These are phyloP conservation scores for Drosophila nigritarsus DNA, from an alignment of 2,888 invertebrate genomes.

Conservation along the genomic window DNA sequence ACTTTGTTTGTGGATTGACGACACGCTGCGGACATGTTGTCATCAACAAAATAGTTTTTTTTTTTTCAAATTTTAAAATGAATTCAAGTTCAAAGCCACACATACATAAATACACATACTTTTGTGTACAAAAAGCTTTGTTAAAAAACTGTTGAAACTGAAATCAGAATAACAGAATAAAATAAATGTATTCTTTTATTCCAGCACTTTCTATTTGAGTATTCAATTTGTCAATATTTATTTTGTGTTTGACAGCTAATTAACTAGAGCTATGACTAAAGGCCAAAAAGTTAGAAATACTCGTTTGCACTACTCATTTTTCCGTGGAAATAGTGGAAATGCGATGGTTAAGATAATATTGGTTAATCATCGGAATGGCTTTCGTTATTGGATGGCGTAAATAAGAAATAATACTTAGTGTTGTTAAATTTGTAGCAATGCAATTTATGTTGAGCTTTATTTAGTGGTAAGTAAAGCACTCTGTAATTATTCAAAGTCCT, in stretches of 20 bases:
- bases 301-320: constrained; percentile 29
- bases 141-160: not conserved
- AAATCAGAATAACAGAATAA: not conserved
- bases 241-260: not conserved
- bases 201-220: not conserved
- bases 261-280: not conserved
- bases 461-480: not conserved
- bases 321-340: not conserved
- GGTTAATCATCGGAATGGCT: constrained; percentile 3
- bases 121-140: not conserved
- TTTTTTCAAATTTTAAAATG: constrained; percentile 16
- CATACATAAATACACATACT: not conserved
- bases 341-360: constrained; percentile 7
- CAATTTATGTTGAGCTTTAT: not conserved
- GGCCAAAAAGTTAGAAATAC: not conserved
- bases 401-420: not conserved
- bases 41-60: constrained; percentile 24
- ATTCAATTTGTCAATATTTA: not conserved
- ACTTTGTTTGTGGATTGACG: constrained; percentile 16
- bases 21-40: constrained; percentile 38
- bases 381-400: not conserved
- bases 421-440: not conserved
- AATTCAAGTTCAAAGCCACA: constrained; percentile 49
- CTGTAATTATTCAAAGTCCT: not conserved
- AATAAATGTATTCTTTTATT: not conserved